Evolutionary conservation across 1,140 invertebrate genomes (phyloP).

Genomic region (Drosophila repletoides): DNA sequence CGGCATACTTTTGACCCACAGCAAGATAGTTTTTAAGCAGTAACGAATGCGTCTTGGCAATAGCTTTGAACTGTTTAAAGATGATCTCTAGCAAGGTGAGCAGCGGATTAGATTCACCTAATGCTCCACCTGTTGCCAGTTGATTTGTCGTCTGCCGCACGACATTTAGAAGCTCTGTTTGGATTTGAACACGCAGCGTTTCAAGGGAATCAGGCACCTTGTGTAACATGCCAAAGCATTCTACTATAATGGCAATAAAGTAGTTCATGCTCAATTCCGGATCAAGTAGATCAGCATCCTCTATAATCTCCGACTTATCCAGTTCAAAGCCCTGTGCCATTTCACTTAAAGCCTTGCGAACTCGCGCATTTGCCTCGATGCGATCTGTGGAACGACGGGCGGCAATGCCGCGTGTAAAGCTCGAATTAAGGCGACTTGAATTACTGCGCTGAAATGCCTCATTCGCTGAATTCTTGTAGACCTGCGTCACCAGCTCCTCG

Average conservation of each 20-base stretch:
- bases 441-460: conserved; percentile 86
- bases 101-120: conserved; percentile 79
- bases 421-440: conserved; percentile 84
- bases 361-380: conserved; percentile 82
- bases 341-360: conserved; percentile 82
- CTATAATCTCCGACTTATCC: conserved; percentile 83
- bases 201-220: conserved; percentile 93
- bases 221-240: conserved; percentile 92
- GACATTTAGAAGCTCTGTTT: conserved; percentile 90
- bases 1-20: conserved; percentile 84
- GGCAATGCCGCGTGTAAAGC: conserved; percentile 84
- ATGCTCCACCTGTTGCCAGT: conserved; percentile 84
- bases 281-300: conserved; percentile 86
- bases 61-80: conserved; percentile 89
- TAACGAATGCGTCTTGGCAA: conserved; percentile 87
- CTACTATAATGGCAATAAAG: conserved; percentile 91
- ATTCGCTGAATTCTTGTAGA: conserved; percentile 87
- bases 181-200: conserved; percentile 91
- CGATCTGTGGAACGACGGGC: conserved; percentile 84
- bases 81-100: conserved; percentile 86
- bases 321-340: conserved; percentile 79
- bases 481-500: conserved; percentile 88
- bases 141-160: conserved; percentile 90
- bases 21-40: conserved; percentile 86
- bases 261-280: conserved; percentile 88